Percentiles rank a stretch among this genome's conserved stretches.
phyloP scores from a whole-genome alignment of 2,888 invertebrate species.

The Nomada hirtipes region DNA sequence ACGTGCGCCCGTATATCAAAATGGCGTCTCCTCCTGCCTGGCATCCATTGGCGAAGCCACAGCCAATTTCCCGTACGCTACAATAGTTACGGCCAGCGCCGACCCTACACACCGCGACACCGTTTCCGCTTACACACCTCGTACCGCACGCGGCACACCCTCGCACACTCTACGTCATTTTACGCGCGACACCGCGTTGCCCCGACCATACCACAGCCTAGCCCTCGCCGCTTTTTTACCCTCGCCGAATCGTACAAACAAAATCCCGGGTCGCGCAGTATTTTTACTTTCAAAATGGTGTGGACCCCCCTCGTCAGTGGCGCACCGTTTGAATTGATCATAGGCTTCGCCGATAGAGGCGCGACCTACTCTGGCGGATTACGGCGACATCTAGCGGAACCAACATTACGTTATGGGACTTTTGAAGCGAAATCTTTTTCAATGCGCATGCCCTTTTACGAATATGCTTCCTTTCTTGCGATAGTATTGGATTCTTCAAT shows the following conservation, averaged over 20 bases:
- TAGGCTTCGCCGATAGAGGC: constrained; percentile 55
- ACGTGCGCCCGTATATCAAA: constrained; percentile 83
- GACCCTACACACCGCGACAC: constrained; percentile 66
- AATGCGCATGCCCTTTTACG: constrained; percentile 45
- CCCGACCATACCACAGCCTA: constrained; percentile 56
- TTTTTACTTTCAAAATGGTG: constrained; percentile 82
- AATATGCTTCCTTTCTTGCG: background rate
- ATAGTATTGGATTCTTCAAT: background rate
- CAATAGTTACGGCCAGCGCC: constrained; percentile 66
- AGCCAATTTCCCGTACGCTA: constrained; percentile 74
- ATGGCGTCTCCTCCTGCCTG: constrained; percentile 81
- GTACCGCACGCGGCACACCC: constrained; percentile 66
- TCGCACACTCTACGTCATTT: constrained; percentile 70
- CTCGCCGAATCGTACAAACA: constrained; percentile 58
- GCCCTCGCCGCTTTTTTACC: constrained; percentile 63
- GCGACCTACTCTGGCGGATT: constrained; percentile 33
- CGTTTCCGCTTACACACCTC: constrained; percentile 61
- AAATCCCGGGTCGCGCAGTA: constrained; percentile 79
- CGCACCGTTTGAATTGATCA: constrained; percentile 65
- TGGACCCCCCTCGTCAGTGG: constrained; percentile 66
- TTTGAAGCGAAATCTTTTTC: background rate
- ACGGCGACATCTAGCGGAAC: constrained; percentile 51
- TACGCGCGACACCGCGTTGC: constrained; percentile 63
- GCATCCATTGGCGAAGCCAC: constrained; percentile 80
- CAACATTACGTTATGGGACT: background rate